Conservation (phyloP, 2,113 vertebrate species). For the Myotis davidii region DNA sequence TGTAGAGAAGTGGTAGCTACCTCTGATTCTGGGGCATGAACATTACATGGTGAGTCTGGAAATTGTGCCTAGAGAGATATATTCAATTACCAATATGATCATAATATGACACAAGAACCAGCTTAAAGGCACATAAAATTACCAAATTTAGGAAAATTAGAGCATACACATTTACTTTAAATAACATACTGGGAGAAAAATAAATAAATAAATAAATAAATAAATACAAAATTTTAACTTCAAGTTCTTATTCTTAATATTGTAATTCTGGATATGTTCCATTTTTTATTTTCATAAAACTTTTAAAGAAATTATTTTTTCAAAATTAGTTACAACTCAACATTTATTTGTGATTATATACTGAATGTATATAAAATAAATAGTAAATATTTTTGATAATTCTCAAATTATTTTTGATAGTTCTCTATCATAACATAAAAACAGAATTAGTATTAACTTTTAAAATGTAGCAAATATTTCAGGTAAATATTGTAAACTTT, state of each 20-base stretch:
- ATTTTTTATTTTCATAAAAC: neutral
- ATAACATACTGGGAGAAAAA: neutral
- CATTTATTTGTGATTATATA: neutral
- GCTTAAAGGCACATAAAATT: neutral
- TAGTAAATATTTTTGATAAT: neutral
- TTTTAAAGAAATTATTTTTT: neutral
- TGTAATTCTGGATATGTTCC: neutral
- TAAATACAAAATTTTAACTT: neutral
- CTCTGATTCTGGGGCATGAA: neutral
- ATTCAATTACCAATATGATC: neutral
- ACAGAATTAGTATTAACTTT: neutral
- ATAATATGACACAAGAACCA: neutral
- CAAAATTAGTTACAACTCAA: neutral
- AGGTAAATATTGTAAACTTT: neutral
- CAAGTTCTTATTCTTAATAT: neutral
- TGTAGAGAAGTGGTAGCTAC: neutral
- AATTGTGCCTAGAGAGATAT: neutral
- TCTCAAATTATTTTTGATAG: neutral
- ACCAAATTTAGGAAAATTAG: neutral
- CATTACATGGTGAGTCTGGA: neutral
- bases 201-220: neutral
- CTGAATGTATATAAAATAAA: neutral
- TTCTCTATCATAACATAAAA: neutral
- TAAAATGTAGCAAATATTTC: neutral
- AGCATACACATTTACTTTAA: neutral